These are phyloP conservation scores for Rhabdomys pumilio DNA, from an alignment of 2,797 vertebrate genomes.

Conservation along the genomic window DNA sequence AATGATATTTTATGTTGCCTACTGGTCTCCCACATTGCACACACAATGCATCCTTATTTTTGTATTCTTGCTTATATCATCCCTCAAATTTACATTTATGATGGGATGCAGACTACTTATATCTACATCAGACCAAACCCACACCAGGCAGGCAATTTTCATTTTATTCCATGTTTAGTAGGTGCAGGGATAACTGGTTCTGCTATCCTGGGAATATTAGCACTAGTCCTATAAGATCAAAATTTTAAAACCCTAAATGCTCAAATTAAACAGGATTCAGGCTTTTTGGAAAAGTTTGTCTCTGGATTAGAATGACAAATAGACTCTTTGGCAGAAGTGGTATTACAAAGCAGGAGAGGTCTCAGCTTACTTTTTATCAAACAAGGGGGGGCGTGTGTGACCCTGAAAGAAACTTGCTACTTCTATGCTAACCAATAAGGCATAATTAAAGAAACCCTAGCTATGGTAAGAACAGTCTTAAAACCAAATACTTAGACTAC, in stretches of 20 bases:
- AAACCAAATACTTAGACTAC: not conserved
- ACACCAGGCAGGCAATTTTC: too few species aligned
- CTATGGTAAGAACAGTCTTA: not conserved
- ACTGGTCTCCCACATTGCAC: not conserved
- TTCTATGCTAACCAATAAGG: not conserved
- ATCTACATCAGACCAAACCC: too few species aligned
- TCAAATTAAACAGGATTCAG: not conserved
- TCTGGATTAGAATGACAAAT: not conserved
- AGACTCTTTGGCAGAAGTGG: not conserved
- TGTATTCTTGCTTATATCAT: not conserved
- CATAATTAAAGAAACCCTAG: too few species aligned
- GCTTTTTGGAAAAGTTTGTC: not conserved
- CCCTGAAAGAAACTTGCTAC: not conserved
- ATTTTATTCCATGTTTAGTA: not conserved
- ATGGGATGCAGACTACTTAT: too few species aligned
- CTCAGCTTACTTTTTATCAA: not conserved
- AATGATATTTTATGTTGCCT: not conserved
- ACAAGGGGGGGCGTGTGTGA: not conserved
- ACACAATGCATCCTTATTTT: not conserved
- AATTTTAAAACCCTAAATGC: not conserved
- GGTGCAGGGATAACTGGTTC: not conserved
- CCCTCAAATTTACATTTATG: not conserved
- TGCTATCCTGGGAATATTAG: not conserved
- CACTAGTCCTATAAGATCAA: not conserved
- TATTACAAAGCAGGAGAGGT: not conserved